phyloP scores from a whole-genome alignment of 2,797 vertebrate genomes.

The Spinibarbus caldwelli region DNA sequence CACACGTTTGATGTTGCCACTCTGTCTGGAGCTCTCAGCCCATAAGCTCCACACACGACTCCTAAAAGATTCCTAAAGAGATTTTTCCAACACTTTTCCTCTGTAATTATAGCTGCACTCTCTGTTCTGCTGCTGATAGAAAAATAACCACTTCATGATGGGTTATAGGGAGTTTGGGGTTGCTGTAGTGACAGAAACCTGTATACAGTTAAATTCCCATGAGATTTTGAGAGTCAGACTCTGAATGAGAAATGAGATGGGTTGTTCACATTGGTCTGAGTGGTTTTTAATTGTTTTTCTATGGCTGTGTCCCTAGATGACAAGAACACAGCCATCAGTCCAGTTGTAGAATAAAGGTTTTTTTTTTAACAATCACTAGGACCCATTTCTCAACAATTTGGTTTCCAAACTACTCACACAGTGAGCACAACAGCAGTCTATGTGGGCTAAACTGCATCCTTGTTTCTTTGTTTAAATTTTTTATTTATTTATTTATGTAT shows the following conservation, averaged over 20 bases:
- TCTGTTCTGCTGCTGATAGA: constrained; percentile 64
- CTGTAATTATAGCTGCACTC: constrained; percentile 72
- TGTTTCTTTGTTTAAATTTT: neutral
- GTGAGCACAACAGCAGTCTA: neutral
- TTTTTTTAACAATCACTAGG: neutral
- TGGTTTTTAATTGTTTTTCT: neutral
- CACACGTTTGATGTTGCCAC: constrained; percentile 68
- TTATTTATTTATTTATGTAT: no score
- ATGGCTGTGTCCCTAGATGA: neutral
- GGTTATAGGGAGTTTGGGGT: constrained; percentile 67
- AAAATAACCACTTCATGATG: constrained; percentile 71
- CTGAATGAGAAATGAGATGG: neutral
- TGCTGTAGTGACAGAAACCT: constrained; percentile 47
- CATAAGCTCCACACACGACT: constrained; percentile 78
- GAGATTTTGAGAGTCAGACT: neutral
- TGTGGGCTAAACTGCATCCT: neutral
- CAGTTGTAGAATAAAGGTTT: neutral
- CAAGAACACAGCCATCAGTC: neutral
- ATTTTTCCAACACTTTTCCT: constrained; percentile 73
- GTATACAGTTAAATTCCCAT: constrained; percentile 22
- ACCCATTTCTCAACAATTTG: neutral
- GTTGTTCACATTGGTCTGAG: neutral
- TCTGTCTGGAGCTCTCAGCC: constrained; percentile 73
- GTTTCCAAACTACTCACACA: neutral
- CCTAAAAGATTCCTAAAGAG: constrained; percentile 57